phyloP scores from a whole-genome alignment of 2,113 vertebrate species.

The Protobothrops mucrosquamatus region DNA sequence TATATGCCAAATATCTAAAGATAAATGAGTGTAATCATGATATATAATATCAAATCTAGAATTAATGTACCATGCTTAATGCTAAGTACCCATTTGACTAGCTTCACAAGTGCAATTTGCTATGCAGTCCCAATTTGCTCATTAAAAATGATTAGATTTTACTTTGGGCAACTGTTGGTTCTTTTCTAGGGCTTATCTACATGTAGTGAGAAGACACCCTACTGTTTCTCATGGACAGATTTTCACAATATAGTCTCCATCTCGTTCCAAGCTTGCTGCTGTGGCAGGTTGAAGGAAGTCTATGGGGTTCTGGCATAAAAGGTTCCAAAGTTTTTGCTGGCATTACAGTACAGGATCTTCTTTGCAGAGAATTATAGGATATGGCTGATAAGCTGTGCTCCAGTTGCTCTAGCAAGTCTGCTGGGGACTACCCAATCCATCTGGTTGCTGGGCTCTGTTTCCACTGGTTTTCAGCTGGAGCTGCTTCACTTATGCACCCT shows the following conservation, averaged over 20 bases:
- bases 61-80: background rate
- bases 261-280: background rate
- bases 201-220: background rate
- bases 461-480: background rate
- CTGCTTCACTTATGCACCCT: background rate
- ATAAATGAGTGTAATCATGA: background rate
- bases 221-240: background rate
- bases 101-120: accelerated
- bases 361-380: background rate
- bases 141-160: background rate
- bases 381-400: background rate
- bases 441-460: background rate
- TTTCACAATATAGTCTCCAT: background rate
- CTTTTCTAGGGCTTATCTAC: background rate
- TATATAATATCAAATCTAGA: background rate
- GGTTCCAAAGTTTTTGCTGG: background rate
- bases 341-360: background rate
- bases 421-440: background rate
- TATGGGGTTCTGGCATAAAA: background rate
- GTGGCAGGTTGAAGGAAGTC: background rate
- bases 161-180: background rate
- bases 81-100: background rate
- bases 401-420: background rate
- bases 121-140: background rate
- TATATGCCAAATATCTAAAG: background rate